Conservation (phyloP, 2,797 vertebrate species). For the Clarias platycephalus region DNA sequence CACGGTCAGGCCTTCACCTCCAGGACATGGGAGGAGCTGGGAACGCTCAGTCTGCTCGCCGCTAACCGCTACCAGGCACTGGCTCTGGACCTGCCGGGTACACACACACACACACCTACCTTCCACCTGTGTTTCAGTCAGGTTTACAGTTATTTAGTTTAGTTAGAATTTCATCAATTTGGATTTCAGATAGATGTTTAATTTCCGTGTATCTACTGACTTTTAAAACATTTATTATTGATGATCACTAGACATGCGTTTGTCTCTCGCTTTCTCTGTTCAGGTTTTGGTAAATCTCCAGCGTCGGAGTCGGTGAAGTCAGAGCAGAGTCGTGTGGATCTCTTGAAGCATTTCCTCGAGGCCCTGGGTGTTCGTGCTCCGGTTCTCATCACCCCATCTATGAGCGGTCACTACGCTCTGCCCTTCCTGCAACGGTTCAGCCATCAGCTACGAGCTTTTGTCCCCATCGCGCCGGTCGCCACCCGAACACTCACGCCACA, state of each 20-base stretch:
- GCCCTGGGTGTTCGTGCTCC: constrained; percentile 76
- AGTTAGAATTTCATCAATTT: neutral
- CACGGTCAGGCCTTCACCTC: constrained; percentile 94
- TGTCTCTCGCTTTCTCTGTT: neutral
- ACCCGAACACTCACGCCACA: constrained; percentile 81
- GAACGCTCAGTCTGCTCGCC: constrained; percentile 86
- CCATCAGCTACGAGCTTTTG: constrained; percentile 79
- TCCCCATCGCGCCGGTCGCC: constrained; percentile 86
- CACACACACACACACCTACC: neutral
- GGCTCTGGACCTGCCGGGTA: constrained; percentile 95
- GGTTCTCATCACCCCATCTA: constrained; percentile 89
- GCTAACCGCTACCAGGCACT: constrained; percentile 84
- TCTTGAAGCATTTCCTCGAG: constrained; percentile 80
- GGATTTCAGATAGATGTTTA: no score
- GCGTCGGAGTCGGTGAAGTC: constrained; percentile 73
- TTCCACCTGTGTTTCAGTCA: neutral
- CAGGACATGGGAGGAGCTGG: constrained; percentile 89
- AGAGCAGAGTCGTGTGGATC: constrained; percentile 78
- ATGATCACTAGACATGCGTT: neutral
- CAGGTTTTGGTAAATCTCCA: constrained; percentile 89
- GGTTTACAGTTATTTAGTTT: neutral
- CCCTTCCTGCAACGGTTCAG: constrained; percentile 85
- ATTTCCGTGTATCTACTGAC: neutral
- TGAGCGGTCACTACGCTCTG: constrained; percentile 90
- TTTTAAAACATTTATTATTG: neutral